Evolutionary conservation across 2,113 vertebrate species (phyloP).

Genomic region (Elephas maximus): DNA sequence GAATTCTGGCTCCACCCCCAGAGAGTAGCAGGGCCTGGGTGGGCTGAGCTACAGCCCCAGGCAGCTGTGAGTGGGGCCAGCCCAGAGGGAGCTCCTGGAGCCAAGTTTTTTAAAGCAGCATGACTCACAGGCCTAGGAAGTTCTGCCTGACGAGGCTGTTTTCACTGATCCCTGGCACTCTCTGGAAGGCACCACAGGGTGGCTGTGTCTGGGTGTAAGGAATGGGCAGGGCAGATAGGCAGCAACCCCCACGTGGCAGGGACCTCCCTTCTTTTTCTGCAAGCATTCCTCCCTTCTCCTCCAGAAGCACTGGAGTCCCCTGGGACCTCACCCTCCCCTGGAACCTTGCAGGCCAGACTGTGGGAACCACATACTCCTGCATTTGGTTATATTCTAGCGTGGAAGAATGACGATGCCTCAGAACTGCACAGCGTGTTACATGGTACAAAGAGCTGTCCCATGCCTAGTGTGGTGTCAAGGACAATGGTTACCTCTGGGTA

Average conservation of each 20-base stretch:
- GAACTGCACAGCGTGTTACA: not conserved
- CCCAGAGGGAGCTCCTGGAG: conserved; percentile 55
- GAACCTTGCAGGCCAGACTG: not conserved
- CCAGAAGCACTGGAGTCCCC: not conserved
- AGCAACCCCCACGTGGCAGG: not conserved
- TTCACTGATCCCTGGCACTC: not conserved
- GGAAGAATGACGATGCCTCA: not conserved
- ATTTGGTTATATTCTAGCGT: not conserved
- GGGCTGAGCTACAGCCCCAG: conserved; percentile 50
- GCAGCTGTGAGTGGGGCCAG: conserved; percentile 41
- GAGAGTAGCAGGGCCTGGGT: conserved; percentile 42
- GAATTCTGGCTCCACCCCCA: conserved; percentile 22
- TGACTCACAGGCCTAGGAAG: conserved; percentile 34
- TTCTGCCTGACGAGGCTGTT: conserved; percentile 26
- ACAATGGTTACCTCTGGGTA: not conserved
- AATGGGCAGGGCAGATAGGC: not conserved
- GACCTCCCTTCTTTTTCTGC: not conserved
- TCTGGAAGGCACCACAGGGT: not conserved
- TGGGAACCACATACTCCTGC: not conserved
- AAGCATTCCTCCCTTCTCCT: not conserved
- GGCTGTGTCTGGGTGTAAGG: not conserved
- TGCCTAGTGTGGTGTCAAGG: not conserved
- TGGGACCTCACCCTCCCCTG: not conserved
- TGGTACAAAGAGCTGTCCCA: not conserved
- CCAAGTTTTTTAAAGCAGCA: conserved; percentile 59